These are phyloP conservation scores for Oenanthe oenanthe DNA, from an alignment of 2,113 vertebrate genomes.

Conservation along the genomic window DNA sequence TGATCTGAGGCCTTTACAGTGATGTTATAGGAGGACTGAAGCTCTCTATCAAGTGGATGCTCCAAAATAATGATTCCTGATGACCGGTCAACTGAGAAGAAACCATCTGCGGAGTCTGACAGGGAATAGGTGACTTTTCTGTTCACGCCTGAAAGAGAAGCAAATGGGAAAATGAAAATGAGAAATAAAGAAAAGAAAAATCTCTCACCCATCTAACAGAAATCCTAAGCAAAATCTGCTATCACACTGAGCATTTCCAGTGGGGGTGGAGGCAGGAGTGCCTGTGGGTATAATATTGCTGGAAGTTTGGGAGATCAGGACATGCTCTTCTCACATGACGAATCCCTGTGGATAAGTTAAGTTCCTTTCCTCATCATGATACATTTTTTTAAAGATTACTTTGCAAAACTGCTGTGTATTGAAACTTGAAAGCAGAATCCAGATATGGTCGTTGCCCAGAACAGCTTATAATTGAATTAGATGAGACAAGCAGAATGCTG, in stretches of 20 bases:
- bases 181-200: background rate
- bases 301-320: background rate
- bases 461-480: slow-evolving; percentile 32
- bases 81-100: slow-evolving; percentile 89
- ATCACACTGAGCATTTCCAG: background rate
- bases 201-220: background rate
- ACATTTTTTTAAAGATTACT: background rate
- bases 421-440: slow-evolving; percentile 7
- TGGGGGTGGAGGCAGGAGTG: background rate
- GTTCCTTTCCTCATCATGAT: background rate
- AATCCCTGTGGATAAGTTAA: background rate
- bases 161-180: background rate
- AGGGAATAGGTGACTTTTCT: slow-evolving; percentile 89
- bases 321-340: background rate
- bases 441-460: background rate
- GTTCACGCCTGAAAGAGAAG: slow-evolving; percentile 80
- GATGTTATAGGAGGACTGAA: slow-evolving; percentile 88
- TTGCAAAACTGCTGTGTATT: background rate
- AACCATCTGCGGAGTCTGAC: slow-evolving; percentile 81
- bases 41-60: slow-evolving; percentile 88
- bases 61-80: slow-evolving; percentile 91
- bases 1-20: slow-evolving; percentile 87
- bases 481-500: slow-evolving; percentile 29
- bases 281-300: background rate
- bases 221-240: background rate